These are phyloP conservation scores for Aplochiton taeniatus DNA, from an alignment of 2,797 vertebrate genomes.

Conservation along the genomic window DNA sequence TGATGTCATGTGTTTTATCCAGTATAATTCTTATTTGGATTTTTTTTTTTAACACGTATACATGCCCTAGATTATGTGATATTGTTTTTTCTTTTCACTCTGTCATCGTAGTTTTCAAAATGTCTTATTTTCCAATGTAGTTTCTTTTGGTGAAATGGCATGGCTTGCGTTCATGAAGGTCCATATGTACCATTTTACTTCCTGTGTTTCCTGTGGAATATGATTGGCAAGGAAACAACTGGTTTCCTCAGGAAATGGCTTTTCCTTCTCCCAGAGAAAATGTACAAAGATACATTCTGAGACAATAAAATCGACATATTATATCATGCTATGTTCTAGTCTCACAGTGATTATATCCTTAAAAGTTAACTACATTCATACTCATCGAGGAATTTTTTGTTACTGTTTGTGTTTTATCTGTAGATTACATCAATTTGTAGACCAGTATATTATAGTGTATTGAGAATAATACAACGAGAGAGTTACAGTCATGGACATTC, in stretches of 20 bases:
- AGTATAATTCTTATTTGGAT: too few species aligned
- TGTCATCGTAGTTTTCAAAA: conserved; percentile 13
- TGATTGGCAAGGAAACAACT: conserved; percentile 59
- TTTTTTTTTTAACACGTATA: too few species aligned
- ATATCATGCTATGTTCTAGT: neutral
- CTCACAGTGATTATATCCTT: neutral
- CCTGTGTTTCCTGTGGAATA: conserved; percentile 59
- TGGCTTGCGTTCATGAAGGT: conserved; percentile 26
- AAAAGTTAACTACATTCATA: too few species aligned
- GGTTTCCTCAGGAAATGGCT: conserved; percentile 65
- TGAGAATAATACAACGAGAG: too few species aligned
- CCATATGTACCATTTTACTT: conserved; percentile 58
- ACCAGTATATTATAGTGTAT: too few species aligned
- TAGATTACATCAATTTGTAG: too few species aligned
- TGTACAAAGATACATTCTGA: conserved; percentile 40
- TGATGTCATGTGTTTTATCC: too few species aligned
- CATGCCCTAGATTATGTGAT: too few species aligned
- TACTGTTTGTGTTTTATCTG: too few species aligned
- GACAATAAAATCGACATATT: conserved; percentile 39
- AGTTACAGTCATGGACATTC: neutral
- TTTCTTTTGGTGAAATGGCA: conserved; percentile 44
- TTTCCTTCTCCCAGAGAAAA: conserved; percentile 52
- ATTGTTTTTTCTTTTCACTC: too few species aligned
- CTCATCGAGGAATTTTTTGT: too few species aligned
- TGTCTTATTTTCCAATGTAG: conserved; percentile 11